Base-by-base conservation (phyloP, 2,888 invertebrate genomes). In the Zhuqinia jingwanae region DNA sequence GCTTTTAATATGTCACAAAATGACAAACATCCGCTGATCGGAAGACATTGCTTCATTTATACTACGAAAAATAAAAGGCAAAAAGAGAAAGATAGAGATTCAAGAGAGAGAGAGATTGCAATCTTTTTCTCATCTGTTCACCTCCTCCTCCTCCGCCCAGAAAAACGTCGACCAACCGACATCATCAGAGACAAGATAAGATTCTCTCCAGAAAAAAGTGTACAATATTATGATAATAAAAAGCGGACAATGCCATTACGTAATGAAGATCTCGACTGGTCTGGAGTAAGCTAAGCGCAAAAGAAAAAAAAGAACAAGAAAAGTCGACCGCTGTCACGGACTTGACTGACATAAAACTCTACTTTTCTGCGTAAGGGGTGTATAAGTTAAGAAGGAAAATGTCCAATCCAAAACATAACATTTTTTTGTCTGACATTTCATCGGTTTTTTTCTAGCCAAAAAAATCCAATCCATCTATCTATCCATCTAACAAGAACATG, bases 1-100 rank as follows among this genome's bases (percentile, higher is more conserved):
- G 36, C 73, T 85, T 85, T 85, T 85, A 85, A 85, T 85, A 79
- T 85, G 79, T 85, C 85, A 85, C 73, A 60, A 75, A 70, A 79
- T 80, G 85, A 85, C 85, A 85, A 85, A 75, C 63, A 75, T 80
- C 80, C 60, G 73, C 47, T 65, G 22, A 58, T 47, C 60, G 13
- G 1, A 17, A 60, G 27, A 30, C 60, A 63, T 20, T 68, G 42
- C 65, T 20, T 13, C 6, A 20, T 20, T 17, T 10, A 42, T 65
- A n/a, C n/a, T n/a, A 42, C 17, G 20, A 11, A 65, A 1, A 17
- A 17, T 17, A 53, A 36, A 36, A 36, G 36, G 36, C 50, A 50
- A 56, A 47, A 25, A 1, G 36, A 15, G 56, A 20, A 42, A 13
- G 13, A 11, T n/a, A 42, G 1, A 63, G 63, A 63, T 65, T 53